Evolutionary conservation across 2,888 invertebrate genomes (phyloP).

Genomic region (Xestia ashworthii): DNA sequence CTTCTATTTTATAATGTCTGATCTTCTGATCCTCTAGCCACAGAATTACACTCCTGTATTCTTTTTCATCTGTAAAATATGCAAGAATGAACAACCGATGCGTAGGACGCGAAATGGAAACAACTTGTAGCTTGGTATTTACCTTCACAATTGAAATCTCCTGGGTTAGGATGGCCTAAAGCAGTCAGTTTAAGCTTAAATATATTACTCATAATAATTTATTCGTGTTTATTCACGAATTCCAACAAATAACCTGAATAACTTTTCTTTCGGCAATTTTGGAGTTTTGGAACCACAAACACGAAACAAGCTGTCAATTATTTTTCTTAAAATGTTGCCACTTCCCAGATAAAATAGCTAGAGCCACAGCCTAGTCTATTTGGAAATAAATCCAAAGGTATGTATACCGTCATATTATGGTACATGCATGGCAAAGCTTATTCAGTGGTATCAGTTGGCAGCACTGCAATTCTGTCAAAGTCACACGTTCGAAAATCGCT

Average conservation of each 20-base stretch:
- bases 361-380: neutral
- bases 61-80: constrained; percentile 92
- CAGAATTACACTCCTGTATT: constrained; percentile 94
- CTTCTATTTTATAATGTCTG: constrained; percentile 96
- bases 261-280: constrained; percentile 32
- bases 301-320: constrained; percentile 29
- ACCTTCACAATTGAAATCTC: constrained; percentile 94
- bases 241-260: constrained; percentile 32
- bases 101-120: neutral
- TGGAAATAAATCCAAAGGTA: no score
- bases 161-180: constrained; percentile 94
- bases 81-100: constrained; percentile 5
- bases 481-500: neutral
- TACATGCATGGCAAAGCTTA: constrained; percentile 12
- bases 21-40: constrained; percentile 99
- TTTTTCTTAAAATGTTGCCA: constrained; percentile 16
- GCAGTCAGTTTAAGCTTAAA: constrained; percentile 94
- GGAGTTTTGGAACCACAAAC: constrained; percentile 35
- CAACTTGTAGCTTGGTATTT: constrained; percentile 68
- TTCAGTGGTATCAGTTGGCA: constrained; percentile 22
- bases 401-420: neutral
- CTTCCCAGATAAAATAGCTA: neutral
- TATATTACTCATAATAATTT: constrained; percentile 89
- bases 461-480: constrained; percentile 28
- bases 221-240: constrained; percentile 19